These are phyloP conservation scores for Leucozona laternaria DNA, from an alignment of 2,888 invertebrate species.

Conservation along the genomic window DNA sequence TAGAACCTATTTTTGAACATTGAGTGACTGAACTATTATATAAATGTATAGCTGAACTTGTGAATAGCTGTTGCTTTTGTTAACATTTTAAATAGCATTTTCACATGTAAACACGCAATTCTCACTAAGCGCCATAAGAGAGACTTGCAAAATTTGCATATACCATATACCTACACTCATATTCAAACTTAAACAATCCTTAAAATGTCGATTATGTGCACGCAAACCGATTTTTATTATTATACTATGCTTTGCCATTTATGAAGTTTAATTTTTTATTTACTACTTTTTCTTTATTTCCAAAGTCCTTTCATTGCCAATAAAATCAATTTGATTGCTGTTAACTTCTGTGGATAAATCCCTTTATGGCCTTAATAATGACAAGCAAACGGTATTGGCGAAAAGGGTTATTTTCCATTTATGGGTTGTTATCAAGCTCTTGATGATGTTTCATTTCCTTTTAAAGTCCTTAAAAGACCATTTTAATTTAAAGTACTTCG, in stretches of 20 bases:
- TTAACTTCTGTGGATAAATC: constrained; percentile 13
- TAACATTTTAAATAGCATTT: constrained; percentile 29
- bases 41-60: no score
- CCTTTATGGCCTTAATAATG: constrained; percentile 1
- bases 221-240: constrained; percentile 51
- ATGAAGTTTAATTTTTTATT: constrained; percentile 53
- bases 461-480: background rate
- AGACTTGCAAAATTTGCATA: constrained; percentile 4
- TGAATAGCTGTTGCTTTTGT: constrained; percentile 30
- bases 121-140: constrained; percentile 12
- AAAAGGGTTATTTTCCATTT: constrained; percentile 5
- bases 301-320: constrained; percentile 59
- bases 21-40: background rate
- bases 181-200: background rate
- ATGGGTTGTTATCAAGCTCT: background rate
- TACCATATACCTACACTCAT: background rate
- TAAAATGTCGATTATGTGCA: constrained; percentile 32
- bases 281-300: constrained; percentile 48
- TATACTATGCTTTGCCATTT: constrained; percentile 34
- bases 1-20: background rate
- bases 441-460: constrained; percentile 17
- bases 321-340: constrained; percentile 60
- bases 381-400: background rate
- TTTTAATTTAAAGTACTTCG: background rate
- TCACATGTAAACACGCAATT: constrained; percentile 63